Evolutionary conservation across 2,113 vertebrate species (phyloP).

Genomic region (Chrysochloris asiatica): DNA sequence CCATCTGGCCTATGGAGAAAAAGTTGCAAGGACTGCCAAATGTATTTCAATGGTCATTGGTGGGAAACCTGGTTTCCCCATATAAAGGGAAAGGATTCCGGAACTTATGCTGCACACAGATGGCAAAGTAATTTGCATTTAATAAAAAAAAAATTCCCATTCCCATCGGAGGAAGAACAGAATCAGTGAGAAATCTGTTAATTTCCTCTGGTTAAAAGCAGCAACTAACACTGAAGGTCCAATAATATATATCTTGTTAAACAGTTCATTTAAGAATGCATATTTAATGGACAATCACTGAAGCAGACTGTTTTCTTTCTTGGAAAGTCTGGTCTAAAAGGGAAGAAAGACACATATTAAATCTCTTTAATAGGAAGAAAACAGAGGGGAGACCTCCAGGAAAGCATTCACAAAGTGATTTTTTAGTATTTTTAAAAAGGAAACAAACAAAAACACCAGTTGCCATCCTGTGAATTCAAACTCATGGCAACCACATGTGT

Average conservation of each 20-base stretch:
- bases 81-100: constrained; percentile 24
- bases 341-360: neutral
- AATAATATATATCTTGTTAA: neutral
- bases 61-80: constrained; percentile 48
- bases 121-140: constrained; percentile 63
- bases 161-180: constrained; percentile 53
- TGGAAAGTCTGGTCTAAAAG: neutral
- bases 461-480: too few species aligned
- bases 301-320: neutral
- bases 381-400: neutral
- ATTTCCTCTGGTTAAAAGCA: constrained; percentile 59
- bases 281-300: neutral
- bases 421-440: too few species aligned
- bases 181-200: constrained; percentile 40
- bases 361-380: neutral
- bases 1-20: constrained; percentile 45
- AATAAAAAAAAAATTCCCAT: constrained; percentile 53
- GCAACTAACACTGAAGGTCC: constrained; percentile 26
- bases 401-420: neutral
- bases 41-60: constrained; percentile 43
- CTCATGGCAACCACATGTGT: too few species aligned
- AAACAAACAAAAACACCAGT: neutral
- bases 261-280: neutral
- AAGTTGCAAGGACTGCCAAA: constrained; percentile 17
- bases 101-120: constrained; percentile 31